Percentiles rank a stretch among this genome's conserved stretches.
These are phyloP conservation scores for Melanostigma gelatinosum DNA, from an alignment of 2,113 vertebrate species.

Conservation along the genomic window DNA sequence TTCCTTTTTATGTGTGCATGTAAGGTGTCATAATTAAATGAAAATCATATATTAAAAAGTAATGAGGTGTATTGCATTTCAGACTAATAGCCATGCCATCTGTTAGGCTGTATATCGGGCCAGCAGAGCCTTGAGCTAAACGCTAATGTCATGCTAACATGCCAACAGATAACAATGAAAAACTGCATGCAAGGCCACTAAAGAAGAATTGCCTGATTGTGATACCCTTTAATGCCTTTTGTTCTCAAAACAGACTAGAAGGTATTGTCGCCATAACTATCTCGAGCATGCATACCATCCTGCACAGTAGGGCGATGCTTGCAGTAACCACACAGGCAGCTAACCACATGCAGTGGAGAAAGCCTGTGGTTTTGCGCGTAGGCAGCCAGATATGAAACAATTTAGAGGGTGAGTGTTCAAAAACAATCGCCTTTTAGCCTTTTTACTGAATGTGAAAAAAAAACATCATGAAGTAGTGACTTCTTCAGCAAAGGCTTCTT, in stretches of 20 bases:
- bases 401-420: background rate
- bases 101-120: background rate
- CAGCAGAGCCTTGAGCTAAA: background rate
- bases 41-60: background rate
- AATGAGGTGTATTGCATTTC: background rate
- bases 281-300: background rate
- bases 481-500: background rate
- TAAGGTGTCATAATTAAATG: background rate
- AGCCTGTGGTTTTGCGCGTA: background rate
- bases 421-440: background rate
- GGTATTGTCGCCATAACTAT: background rate
- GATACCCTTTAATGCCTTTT: background rate
- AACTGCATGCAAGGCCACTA: background rate
- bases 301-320: background rate
- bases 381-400: background rate
- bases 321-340: background rate
- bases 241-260: background rate
- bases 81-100: background rate
- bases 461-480: background rate
- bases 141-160: background rate
- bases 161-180: no score
- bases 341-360: background rate
- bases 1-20: background rate
- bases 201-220: background rate
- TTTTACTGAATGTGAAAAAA: background rate